These are phyloP conservation scores for Hoplostethus mediterraneus DNA, from an alignment of 2,797 vertebrate species.

Conservation along the genomic window DNA sequence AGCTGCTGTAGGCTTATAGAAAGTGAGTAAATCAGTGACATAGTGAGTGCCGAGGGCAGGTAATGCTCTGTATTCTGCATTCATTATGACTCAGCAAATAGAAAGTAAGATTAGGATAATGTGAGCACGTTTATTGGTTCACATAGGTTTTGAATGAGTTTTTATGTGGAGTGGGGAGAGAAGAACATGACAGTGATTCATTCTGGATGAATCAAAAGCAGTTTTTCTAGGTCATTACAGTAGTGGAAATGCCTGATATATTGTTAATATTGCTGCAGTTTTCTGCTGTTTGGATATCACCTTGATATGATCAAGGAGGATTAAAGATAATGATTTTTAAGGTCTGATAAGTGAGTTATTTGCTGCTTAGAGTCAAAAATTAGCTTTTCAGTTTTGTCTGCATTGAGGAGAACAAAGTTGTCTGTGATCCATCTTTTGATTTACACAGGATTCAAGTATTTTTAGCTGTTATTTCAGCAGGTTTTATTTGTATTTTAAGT, in stretches of 20 bases:
- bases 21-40: neutral
- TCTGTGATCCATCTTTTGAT: neutral
- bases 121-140: slow-evolving; percentile 40
- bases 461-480: neutral
- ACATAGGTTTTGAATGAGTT: slow-evolving; percentile 50
- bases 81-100: slow-evolving; percentile 31
- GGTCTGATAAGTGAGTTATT: neutral
- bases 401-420: too few relatives aligned
- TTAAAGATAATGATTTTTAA: neutral
- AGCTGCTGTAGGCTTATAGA: neutral
- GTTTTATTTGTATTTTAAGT: neutral
- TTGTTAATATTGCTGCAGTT: neutral
- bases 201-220: slow-evolving; percentile 33
- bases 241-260: neutral
- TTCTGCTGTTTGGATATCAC: neutral
- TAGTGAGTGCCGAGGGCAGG: neutral
- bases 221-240: slow-evolving; percentile 38
- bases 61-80: slow-evolving; percentile 25
- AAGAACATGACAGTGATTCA: slow-evolving; percentile 51
- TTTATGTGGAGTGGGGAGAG: slow-evolving; percentile 23
- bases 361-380: neutral
- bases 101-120: slow-evolving; percentile 22
- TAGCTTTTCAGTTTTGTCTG: slow-evolving; percentile 1
- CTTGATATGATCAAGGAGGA: neutral
- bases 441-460: too few relatives aligned